A percentile compares a stretch with the other conserved stretches of the same genome.
Evolutionary conservation across 1,140 invertebrate genomes (phyloP).

Genomic region (Holotrichia oblita): DNA sequence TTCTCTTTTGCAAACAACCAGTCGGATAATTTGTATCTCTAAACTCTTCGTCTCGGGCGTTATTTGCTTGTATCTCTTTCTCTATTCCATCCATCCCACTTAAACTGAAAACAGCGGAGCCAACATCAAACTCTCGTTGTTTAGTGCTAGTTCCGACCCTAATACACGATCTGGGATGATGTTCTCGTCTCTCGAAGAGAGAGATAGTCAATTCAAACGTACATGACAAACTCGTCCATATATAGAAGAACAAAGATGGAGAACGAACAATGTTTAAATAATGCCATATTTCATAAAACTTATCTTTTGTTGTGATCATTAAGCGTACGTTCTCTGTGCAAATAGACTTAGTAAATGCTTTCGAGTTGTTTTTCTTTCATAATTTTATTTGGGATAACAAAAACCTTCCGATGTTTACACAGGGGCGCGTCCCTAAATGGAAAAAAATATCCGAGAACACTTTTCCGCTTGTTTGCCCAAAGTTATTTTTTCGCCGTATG

Average conservation of each 20-base stretch:
- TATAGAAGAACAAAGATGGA: no score
- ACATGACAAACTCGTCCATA: no score
- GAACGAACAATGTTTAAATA: no score
- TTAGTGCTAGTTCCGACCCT: neutral
- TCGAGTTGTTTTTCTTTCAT: slow-evolving; percentile 46
- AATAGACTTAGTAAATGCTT: slow-evolving; percentile 47
- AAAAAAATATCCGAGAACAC: slow-evolving; percentile 35
- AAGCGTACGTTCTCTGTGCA: slow-evolving; percentile 47
- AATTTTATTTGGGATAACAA: slow-evolving; percentile 46
- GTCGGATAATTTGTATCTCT: slow-evolving; percentile 32
- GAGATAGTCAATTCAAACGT: neutral
- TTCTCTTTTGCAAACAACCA: slow-evolving; percentile 31
- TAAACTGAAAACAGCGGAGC: neutral
- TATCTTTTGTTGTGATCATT: slow-evolving; percentile 44
- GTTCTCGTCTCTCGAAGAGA: neutral
- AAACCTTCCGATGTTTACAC: slow-evolving; percentile 41
- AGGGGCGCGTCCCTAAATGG: slow-evolving; percentile 38
- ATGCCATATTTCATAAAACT: slow-evolving; percentile 39
- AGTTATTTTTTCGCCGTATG: neutral
- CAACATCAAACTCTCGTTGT: slow-evolving; percentile 6
- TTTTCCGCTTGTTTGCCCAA: slow-evolving; percentile 1
- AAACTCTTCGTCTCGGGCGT: slow-evolving; percentile 21
- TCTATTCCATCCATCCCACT: neutral
- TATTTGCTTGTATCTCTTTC: slow-evolving; percentile 8
- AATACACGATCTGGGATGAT: neutral